Evolutionary conservation across 2,888 invertebrate genomes (phyloP), one percentile per base, ranked within the genome.

Genomic region (Lithosia quadra): DNA sequence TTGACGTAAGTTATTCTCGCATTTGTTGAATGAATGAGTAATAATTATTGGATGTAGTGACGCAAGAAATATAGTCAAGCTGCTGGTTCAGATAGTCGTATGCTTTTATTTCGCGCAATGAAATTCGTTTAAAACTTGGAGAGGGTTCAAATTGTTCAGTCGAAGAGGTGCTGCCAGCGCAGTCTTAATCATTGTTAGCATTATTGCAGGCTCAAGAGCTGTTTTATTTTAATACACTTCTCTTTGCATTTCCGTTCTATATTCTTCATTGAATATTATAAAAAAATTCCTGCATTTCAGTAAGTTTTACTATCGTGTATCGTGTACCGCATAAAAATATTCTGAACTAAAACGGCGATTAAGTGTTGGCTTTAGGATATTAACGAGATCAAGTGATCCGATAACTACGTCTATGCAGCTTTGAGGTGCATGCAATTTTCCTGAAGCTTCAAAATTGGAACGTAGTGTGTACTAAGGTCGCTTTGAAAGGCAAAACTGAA

Each of bases 61-160:
- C 79, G 84, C 84, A 84, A 83, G 75, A 83, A 84, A 85, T 86
- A 84, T 84, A 84, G 80, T 78, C 79, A 82, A 81, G 68, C 61
- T 66, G 72, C 69, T 81, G 77, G 78, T 81, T 78, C 81, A 82
- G 82, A 84, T 78, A 75, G 81, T 75, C 78, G 74, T 86, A 80
- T 84, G 85, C 83, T 86, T 87, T 91, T 92, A 91, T 90, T 90
- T 90, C 82, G 82, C 74, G 83, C 86, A 88, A 89, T 90, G 87
- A 89, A 93, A 89, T 90, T 86, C 89, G 87, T 88, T 92, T 91
- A 90, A 91, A 90, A 91, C 84, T 92, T 93, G 92, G 91, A 92
- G 83, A 81, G 78, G 81, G 83, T 91, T 93, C 92, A 92, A 89
- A 84, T 78, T 76, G 80, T 86, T 77, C 76, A 84, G 80, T 69